Percentiles rank a stretch among this genome's conserved stretches.
Evolutionary conservation across 2,888 invertebrate species (phyloP).

Genomic region (Tiliacea aurago): DNA sequence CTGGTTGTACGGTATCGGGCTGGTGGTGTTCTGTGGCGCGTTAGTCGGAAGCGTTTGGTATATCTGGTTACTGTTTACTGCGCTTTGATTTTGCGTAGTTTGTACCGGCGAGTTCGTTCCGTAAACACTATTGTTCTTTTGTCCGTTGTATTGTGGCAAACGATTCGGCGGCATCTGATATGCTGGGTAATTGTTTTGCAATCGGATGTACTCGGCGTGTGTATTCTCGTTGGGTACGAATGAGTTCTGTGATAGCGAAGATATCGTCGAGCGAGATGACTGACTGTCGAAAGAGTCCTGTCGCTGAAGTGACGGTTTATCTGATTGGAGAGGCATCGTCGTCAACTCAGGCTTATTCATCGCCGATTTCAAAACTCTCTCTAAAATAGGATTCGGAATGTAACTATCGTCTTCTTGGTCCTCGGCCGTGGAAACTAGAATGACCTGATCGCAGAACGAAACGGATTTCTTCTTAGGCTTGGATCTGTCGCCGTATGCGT

Average conservation of each 20-base stretch:
- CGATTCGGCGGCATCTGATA: constrained; percentile 83
- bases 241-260: constrained; percentile 86
- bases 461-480: constrained; percentile 97
- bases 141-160: constrained; percentile 80
- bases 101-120: constrained; percentile 80
- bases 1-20: constrained; percentile 84
- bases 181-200: constrained; percentile 82
- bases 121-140: constrained; percentile 80
- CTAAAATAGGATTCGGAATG: constrained; percentile 97
- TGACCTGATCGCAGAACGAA: constrained; percentile 98
- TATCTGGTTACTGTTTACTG: constrained; percentile 78
- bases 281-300: constrained; percentile 89
- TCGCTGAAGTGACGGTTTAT: constrained; percentile 86
- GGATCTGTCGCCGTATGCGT: constrained; percentile 87
- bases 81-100: constrained; percentile 71
- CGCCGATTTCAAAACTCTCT: constrained; percentile 95
- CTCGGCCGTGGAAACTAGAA: constrained; percentile 97
- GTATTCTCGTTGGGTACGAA: constrained; percentile 78
- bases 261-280: constrained; percentile 88
- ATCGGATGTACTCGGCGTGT: constrained; percentile 83
- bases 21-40: constrained; percentile 76
- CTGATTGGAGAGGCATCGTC: constrained; percentile 87
- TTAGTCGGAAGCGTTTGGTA: constrained; percentile 82
- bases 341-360: constrained; percentile 93
- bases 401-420: constrained; percentile 97